Conservation (phyloP, 2,113 vertebrate genomes). For the Tragelaphus strepsiceros region DNA sequence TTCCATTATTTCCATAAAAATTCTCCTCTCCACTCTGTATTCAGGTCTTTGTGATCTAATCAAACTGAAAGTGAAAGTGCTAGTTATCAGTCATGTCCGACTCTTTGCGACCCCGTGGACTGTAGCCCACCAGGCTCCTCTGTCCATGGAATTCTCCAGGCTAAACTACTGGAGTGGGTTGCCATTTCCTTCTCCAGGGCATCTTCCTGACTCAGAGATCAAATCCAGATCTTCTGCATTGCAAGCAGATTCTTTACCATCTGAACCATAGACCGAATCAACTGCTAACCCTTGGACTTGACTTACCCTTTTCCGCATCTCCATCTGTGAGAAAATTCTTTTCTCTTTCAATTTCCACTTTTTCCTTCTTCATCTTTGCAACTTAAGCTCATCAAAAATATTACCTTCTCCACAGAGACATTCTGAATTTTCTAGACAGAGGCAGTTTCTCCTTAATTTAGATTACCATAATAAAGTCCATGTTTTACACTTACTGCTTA, state of each 20-base stretch:
- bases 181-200: neutral
- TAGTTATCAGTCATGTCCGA: fast-evolving
- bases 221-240: neutral
- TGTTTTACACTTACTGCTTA: neutral
- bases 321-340: neutral
- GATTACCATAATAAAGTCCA: neutral
- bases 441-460: neutral
- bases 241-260: neutral
- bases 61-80: neutral
- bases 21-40: neutral
- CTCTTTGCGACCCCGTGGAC: neutral
- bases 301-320: neutral
- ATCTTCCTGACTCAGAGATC: neutral
- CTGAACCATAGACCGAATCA: neutral
- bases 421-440: neutral
- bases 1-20: neutral
- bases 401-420: neutral
- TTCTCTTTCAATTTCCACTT: neutral
- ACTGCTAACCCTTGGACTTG: neutral
- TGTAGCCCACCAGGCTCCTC: neutral
- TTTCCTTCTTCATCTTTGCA: neutral
- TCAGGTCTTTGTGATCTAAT: neutral
- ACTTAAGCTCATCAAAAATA: neutral
- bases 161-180: neutral
- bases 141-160: neutral